Percentiles rank a stretch among this genome's conserved stretches.
phyloP scores from a whole-genome alignment of 2,888 invertebrate species.

The Carabus problematicus region DNA sequence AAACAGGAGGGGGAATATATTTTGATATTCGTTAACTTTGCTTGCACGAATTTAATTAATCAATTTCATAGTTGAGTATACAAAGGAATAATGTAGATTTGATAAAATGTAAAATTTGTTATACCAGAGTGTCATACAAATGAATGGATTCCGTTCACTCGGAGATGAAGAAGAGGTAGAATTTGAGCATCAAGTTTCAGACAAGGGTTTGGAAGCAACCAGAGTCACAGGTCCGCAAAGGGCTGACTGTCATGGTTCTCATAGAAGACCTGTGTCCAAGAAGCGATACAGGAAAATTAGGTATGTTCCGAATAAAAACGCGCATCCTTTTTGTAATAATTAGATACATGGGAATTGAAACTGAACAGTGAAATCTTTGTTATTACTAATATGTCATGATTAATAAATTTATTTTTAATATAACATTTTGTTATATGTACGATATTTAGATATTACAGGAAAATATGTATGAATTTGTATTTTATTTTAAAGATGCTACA shows the following conservation, averaged over 20 bases:
- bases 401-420: no score
- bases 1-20: not conserved
- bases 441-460: no score
- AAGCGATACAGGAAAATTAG: constrained; percentile 87
- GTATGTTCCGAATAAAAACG: constrained; percentile 62
- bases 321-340: no score
- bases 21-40: not conserved
- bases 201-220: constrained; percentile 87
- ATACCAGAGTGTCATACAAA: constrained; percentile 91
- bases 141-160: constrained; percentile 87
- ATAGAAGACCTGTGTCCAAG: constrained; percentile 79
- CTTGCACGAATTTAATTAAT: no score
- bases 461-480: no score
- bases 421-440: no score
- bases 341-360: no score
- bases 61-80: not conserved
- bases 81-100: constrained; percentile 9
- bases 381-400: no score
- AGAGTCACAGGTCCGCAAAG: constrained; percentile 81
- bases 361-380: no score
- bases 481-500: constrained; percentile 75
- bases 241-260: constrained; percentile 82
- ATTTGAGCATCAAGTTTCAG: constrained; percentile 84
- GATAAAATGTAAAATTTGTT: constrained; percentile 51
- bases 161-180: constrained; percentile 90